phyloP scores from a whole-genome alignment of 2,797 vertebrate genomes.

The Eulemur rubriventer region DNA sequence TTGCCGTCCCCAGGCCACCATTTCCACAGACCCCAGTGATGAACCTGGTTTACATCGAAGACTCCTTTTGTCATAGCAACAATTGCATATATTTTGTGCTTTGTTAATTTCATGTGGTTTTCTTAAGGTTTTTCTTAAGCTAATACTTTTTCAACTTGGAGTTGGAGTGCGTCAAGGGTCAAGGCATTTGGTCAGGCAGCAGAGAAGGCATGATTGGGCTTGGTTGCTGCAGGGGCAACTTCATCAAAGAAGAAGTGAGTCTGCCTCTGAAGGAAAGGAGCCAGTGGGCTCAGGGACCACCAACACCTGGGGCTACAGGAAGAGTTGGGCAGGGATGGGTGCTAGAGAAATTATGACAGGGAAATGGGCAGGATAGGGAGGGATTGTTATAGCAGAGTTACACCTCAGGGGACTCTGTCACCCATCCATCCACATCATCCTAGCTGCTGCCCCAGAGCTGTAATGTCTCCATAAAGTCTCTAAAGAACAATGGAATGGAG shows the following conservation, averaged over 20 bases:
- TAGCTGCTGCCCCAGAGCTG: neutral
- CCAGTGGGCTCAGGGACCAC: neutral
- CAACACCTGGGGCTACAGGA: neutral
- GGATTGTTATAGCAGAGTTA: neutral
- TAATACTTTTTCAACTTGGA: neutral
- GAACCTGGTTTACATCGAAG: neutral
- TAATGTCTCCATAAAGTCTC: neutral
- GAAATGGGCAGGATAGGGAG: neutral
- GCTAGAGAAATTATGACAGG: neutral
- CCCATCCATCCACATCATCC: neutral
- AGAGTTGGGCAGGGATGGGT: neutral
- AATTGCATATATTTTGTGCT: neutral
- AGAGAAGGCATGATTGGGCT: neutral
- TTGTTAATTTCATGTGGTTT: slow-evolving; percentile 9
- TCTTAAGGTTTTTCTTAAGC: neutral
- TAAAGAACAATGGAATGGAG: neutral
- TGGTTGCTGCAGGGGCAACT: neutral
- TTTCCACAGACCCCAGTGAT: neutral
- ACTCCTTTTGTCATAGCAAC: neutral
- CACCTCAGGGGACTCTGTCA: neutral
- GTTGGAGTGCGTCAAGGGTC: neutral
- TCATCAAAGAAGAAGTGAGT: neutral
- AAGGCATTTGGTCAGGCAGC: neutral
- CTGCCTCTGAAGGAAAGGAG: neutral
- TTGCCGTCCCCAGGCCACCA: neutral